These are phyloP conservation scores for Agonopterix heracliana DNA, from an alignment of 2,888 invertebrate genomes.

Conservation along the genomic window DNA sequence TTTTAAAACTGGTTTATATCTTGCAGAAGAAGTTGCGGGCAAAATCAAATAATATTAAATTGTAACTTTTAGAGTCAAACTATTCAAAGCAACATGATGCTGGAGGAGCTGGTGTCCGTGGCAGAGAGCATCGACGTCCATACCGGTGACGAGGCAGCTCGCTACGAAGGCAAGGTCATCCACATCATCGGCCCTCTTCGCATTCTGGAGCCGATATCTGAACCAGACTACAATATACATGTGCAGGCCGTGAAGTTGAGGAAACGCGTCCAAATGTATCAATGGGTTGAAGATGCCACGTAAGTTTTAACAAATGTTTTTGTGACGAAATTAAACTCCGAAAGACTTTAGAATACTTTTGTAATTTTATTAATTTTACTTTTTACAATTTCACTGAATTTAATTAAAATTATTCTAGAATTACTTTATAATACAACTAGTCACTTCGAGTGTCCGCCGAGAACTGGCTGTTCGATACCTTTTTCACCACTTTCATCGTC, in stretches of 20 bases:
- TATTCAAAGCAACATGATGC: slow-evolving; percentile 84
- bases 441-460: no score
- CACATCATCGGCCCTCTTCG: slow-evolving; percentile 85
- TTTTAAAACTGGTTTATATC: neutral
- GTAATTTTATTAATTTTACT: no score
- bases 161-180: slow-evolving; percentile 84
- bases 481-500: no score
- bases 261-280: slow-evolving; percentile 93
- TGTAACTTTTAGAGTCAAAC: slow-evolving; percentile 80
- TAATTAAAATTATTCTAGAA: no score
- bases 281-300: slow-evolving; percentile 91
- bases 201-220: slow-evolving; percentile 88
- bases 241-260: slow-evolving; percentile 89
- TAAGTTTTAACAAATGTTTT: slow-evolving; percentile 35
- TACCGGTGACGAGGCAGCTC: slow-evolving; percentile 78
- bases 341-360: no score
- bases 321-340: no score
- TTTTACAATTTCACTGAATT: no score
- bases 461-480: no score
- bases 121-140: slow-evolving; percentile 80
- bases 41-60: neutral
- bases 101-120: slow-evolving; percentile 82
- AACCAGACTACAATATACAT: slow-evolving; percentile 90
- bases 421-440: no score
- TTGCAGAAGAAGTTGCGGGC: no score